Evolutionary conservation across 2,797 vertebrate genomes (phyloP).

Genomic region (Enteromius paludinosus): DNA sequence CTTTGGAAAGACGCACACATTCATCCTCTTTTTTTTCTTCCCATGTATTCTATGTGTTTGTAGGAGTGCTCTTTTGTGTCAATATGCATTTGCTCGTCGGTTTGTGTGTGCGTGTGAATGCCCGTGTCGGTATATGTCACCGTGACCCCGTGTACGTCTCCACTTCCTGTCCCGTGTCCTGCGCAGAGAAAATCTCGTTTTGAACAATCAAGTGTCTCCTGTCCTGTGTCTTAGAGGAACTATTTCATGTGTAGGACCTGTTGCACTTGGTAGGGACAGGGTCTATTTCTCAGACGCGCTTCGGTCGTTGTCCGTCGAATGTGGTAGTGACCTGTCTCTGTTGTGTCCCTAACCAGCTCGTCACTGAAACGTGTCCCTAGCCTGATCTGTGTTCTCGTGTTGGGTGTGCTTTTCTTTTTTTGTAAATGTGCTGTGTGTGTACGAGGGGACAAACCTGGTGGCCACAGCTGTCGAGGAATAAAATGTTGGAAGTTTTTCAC

Average conservation of each 20-base stretch:
- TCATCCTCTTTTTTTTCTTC: slow-evolving; percentile 71
- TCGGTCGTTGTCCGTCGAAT: slow-evolving; percentile 71
- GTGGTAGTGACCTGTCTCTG: slow-evolving; percentile 73
- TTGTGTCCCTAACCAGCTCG: slow-evolving; percentile 72
- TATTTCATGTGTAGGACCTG: slow-evolving; percentile 62
- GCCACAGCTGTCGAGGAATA: slow-evolving; percentile 62
- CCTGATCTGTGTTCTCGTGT: slow-evolving; percentile 77
- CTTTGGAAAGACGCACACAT: slow-evolving; percentile 68
- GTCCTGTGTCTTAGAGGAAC: slow-evolving; percentile 74
- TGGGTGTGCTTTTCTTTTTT: slow-evolving; percentile 75
- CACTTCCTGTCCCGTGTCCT: slow-evolving; percentile 55
- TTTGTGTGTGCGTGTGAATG: slow-evolving; percentile 66
- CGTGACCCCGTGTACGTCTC: slow-evolving; percentile 73
- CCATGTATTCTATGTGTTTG: slow-evolving; percentile 76
- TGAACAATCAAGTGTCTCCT: slow-evolving; percentile 69
- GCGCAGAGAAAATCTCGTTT: slow-evolving; percentile 63
- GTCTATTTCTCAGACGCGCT: slow-evolving; percentile 62
- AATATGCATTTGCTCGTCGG: slow-evolving; percentile 53
- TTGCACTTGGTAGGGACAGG: slow-evolving; percentile 64
- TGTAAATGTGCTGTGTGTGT: slow-evolving; percentile 77
- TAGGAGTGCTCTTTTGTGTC: slow-evolving; percentile 73
- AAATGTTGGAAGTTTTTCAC: slow-evolving; percentile 69
- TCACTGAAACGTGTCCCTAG: slow-evolving; percentile 62
- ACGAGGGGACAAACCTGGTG: slow-evolving; percentile 63
- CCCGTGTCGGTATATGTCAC: slow-evolving; percentile 68